These are phyloP conservation scores for Geotrypetes seraphini DNA, from an alignment of 2,797 vertebrate species.

Conservation along the genomic window DNA sequence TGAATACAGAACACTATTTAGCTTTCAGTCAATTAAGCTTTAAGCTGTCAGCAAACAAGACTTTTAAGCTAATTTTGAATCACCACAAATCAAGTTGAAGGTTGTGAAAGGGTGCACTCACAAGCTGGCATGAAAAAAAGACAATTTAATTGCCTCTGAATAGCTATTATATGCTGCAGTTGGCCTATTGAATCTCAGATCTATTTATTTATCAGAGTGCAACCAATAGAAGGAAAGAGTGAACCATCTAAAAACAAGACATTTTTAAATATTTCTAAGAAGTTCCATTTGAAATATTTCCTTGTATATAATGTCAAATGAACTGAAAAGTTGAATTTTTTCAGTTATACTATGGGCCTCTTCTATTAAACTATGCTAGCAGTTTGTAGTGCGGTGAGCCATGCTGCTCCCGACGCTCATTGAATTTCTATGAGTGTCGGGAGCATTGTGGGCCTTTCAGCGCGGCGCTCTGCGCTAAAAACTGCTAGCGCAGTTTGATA, in stretches of 20 bases:
- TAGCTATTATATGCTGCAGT: constrained; percentile 53
- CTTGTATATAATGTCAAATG: not conserved
- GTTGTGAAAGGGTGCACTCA: constrained; percentile 54
- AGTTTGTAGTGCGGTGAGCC: too few species aligned
- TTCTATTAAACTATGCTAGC: too few species aligned
- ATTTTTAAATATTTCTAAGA: not conserved
- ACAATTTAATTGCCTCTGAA: constrained; percentile 63
- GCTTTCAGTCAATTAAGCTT: constrained; percentile 78
- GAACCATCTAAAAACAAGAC: constrained; percentile 4
- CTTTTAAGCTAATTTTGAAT: constrained; percentile 71
- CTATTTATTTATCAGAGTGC: constrained; percentile 53
- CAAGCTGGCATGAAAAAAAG: constrained; percentile 45
- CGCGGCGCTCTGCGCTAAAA: too few species aligned
- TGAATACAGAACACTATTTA: constrained; percentile 66
- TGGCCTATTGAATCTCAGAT: constrained; percentile 52
- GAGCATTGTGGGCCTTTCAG: too few species aligned
- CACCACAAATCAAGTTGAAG: constrained; percentile 61
- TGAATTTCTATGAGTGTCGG: too few species aligned
- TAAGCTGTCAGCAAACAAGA: constrained; percentile 80
- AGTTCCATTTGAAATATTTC: not conserved
- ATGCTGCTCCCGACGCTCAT: too few species aligned
- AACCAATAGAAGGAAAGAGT: constrained; percentile 30
- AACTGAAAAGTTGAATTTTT: rapidly evolving
- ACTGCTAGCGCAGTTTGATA: too few species aligned
- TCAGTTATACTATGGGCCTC: rapidly evolving